Conservation (phyloP, 2,113 vertebrate genomes). For the Myotis yumanensis region DNA sequence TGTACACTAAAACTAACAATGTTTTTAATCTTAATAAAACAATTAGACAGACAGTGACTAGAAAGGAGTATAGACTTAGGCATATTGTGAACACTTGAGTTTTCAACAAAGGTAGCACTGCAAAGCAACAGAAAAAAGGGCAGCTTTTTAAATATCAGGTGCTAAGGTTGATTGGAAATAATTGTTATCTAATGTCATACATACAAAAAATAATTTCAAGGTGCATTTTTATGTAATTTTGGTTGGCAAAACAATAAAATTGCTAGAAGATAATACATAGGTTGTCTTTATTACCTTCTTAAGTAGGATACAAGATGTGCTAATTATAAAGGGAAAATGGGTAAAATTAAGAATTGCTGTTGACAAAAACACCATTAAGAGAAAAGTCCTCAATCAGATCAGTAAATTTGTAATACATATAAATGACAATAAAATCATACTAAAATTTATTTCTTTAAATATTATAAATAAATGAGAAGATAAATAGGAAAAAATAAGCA, state of each 20-base stretch:
- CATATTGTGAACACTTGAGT: background rate
- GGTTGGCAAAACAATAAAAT: background rate
- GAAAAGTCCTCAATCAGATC: background rate
- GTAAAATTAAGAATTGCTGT: conserved; percentile 11
- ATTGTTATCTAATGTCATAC: background rate
- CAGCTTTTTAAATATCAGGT: background rate
- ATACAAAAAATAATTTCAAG: background rate
- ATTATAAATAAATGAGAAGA: conserved; percentile 7
- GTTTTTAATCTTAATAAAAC: background rate
- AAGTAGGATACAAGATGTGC: background rate
- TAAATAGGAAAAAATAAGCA: background rate
- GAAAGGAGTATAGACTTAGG: background rate
- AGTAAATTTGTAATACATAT: background rate
- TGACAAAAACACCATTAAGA: background rate
- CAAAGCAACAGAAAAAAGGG: background rate
- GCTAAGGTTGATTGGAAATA: background rate
- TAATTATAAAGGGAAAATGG: background rate
- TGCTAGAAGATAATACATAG: background rate
- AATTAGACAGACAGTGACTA: background rate
- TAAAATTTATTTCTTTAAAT: background rate
- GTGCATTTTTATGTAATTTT: background rate
- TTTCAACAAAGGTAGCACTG: background rate
- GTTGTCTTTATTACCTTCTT: background rate
- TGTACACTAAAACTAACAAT: background rate
- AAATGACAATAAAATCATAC: background rate